phyloP scores from a whole-genome alignment of 1,140 invertebrate species.

The Matsumurasca onukii region DNA sequence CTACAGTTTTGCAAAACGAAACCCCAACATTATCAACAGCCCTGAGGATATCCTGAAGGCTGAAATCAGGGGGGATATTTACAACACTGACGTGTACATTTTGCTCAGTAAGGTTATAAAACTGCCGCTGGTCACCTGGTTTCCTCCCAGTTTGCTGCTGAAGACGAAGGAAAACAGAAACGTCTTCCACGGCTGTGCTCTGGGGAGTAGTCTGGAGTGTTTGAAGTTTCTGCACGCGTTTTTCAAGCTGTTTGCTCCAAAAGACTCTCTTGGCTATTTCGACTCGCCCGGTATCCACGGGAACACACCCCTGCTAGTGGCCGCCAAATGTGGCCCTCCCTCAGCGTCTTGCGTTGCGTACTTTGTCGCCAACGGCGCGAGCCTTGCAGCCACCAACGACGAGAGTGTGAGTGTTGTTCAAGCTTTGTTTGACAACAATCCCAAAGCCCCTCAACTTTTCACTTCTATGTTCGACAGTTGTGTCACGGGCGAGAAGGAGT shows the following conservation, averaged over 20 bases:
- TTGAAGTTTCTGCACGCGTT: neutral
- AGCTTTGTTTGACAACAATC: neutral
- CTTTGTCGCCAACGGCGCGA: neutral
- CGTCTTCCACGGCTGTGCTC: conserved; percentile 14
- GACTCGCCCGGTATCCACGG: neutral
- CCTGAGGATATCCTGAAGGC: neutral
- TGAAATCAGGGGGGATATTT: conserved; percentile 9
- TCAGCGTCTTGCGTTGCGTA: neutral
- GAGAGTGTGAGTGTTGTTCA: neutral
- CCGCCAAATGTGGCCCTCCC: neutral
- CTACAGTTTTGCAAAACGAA: neutral
- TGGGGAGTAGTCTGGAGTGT: neutral
- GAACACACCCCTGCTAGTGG: conserved; percentile 10
- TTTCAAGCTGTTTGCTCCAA: neutral
- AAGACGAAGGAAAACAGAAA: neutral
- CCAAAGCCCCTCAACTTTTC: neutral
- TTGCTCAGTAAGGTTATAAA: neutral
- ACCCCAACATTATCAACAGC: neutral
- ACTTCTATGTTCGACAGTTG: neutral
- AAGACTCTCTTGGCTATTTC: neutral
- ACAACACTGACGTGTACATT: conserved; percentile 12
- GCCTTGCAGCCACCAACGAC: neutral
- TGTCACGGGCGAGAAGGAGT: neutral
- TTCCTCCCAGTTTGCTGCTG: neutral
- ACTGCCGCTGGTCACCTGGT: neutral